Base-by-base conservation (phyloP, 2,888 invertebrate genomes). In the Petrolisthes cinctipes region DNA sequence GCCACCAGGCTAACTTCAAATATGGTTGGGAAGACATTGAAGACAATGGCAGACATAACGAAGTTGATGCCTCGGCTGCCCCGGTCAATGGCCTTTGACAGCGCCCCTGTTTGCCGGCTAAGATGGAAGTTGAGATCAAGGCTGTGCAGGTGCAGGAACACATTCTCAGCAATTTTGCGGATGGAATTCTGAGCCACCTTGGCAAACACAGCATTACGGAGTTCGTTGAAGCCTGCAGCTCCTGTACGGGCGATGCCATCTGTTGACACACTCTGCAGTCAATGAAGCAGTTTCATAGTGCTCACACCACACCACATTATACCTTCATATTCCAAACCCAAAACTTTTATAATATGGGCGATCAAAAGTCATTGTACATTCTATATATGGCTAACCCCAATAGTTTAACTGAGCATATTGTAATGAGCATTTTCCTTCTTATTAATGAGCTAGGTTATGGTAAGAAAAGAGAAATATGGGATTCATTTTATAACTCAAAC, bases 131-230 rank as follows among this genome's bases (percentile, higher is more conserved):
- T 94, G 89, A 99, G 94, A 93, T 99, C 99, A 91, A 99, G 94
- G 92, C 96, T 96, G 93, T 99, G 99, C 85, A 99, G 94, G 93
- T 99, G 99, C 54, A 96, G 93, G 93, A 99, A 99, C 61, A 99
- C 98, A 93, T 98, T 98, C 92, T 95, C 96, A 0, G 99, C 98
- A 89, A 99, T 96, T 93, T 95, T 95, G 82, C 99, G 94, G 91
- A 99, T 98, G 23, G 99, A 99, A 93, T 97, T 96, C 92, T 99
- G 99, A 0, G 99, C 98, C 6, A 99, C 99, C 92, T 95, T 96
- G 1, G 98, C 98, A 94, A 99, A 99, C 79, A 99, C 98, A 0
- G 99, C 99, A 94, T 99, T 99, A 66, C 99, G 94, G 23, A 99
- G 93, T 94, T 99, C 99, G 93, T 98, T 99, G 93, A 99, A 97